Evolutionary conservation across 2,888 invertebrate genomes (phyloP), one percentile per base, ranked within the genome.

Genomic region (Monochamus alternatus): DNA sequence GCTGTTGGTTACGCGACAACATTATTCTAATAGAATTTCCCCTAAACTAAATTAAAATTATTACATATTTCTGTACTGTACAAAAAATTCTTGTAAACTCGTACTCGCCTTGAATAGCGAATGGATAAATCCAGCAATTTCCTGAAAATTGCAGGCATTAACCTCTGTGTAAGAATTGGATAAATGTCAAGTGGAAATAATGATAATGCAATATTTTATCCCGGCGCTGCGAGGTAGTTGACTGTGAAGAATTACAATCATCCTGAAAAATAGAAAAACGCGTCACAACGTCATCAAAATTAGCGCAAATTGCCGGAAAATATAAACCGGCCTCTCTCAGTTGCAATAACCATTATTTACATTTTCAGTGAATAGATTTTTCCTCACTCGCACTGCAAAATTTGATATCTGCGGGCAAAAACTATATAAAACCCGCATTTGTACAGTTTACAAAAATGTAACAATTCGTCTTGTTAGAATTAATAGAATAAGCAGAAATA

Each of bases 231-330:
- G 82, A 82, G 82, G 82, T 74, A 81, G 73, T 84, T 86, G 84
- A 84, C 87, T 87, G 88, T 85, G 79, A 84, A 83, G 86, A 88
- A 89, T 88, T 89, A 89, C 88, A 88, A 88, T 89, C 88, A 88
- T 83, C 72, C 82, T 83, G 88, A 88, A 89, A 89, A 89, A 88
- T 88, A 88, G 88, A 88, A 88, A 89, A 88, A 88, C 85, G 85
- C 78, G 84, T 83, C 84, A 87, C 88, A 88, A 87, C 89, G 87
- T 87, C 87, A 88, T 89, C 87, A 87, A 88, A 89, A 89, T 89
- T 89, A 89, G 88, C 86, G 88, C 84, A 89, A 86, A 89, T 88
- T 89, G 89, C 85, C 88, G 87, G 87, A 89, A 89, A 89, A 89
- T 89, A 87, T 86, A 85, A 85, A 86, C 85, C 86, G 84, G 82